Evolutionary conservation across 2,113 vertebrate genomes (phyloP).

Genomic region (Cheilinus undulatus): DNA sequence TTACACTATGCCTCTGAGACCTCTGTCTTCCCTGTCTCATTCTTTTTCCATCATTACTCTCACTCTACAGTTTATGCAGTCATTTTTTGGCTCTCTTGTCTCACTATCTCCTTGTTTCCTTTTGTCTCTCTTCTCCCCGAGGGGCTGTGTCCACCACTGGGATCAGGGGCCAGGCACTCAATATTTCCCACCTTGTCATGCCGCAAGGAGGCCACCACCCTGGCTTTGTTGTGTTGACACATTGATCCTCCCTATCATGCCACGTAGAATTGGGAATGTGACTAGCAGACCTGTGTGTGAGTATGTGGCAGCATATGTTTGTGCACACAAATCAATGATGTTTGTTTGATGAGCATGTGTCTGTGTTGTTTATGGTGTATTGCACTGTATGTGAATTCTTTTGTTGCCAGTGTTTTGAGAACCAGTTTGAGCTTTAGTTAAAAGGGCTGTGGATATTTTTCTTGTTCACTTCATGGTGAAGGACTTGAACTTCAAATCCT

Average conservation of each 20-base stretch:
- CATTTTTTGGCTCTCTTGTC: slow-evolving; percentile 28
- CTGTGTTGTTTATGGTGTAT: background rate
- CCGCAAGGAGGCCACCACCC: slow-evolving; percentile 57
- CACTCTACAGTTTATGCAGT: slow-evolving; percentile 41
- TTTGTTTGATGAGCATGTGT: slow-evolving; percentile 38
- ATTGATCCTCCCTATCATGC: slow-evolving; percentile 58
- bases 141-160: slow-evolving; percentile 46
- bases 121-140: slow-evolving; percentile 27
- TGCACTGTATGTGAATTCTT: background rate
- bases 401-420: background rate
- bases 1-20: slow-evolving; percentile 55
- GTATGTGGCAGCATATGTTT: background rate
- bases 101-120: slow-evolving; percentile 30
- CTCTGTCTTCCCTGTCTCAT: slow-evolving; percentile 59
- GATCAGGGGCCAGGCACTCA: slow-evolving; percentile 73
- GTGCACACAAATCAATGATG: slow-evolving; percentile 23
- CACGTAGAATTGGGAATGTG: slow-evolving; percentile 31
- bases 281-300: slow-evolving; percentile 7
- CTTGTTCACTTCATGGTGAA: background rate
- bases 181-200: slow-evolving; percentile 75
- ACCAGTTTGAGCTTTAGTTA: slow-evolving; percentile 4
- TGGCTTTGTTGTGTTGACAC: slow-evolving; percentile 71
- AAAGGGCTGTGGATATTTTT: background rate
- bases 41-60: slow-evolving; percentile 62
- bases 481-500: background rate